Conservation (phyloP, 2,888 invertebrate genomes). For the Diachrysia chrysitis region DNA sequence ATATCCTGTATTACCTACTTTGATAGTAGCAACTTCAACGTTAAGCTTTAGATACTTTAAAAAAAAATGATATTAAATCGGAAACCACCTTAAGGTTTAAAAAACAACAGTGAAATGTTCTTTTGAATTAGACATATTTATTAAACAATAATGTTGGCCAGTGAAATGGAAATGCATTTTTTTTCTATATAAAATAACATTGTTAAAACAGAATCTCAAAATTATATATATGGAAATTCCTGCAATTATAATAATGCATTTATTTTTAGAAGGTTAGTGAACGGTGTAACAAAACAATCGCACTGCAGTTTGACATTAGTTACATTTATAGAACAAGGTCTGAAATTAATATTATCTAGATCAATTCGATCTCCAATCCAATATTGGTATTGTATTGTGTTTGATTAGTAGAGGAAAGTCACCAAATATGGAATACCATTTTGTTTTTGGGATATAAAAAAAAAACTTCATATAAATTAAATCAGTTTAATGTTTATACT, state of each 20-base stretch:
- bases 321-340: conserved; percentile 7
- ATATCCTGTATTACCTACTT: no score
- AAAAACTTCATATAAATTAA: conserved; percentile 37
- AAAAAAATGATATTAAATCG: no score
- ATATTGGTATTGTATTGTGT: background rate
- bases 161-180: no score
- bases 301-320: conserved; percentile 12
- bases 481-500: conserved; percentile 36
- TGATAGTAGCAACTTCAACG: no score
- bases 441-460: conserved; percentile 32
- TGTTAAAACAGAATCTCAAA: no score
- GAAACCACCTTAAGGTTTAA: no score
- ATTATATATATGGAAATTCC: no score
- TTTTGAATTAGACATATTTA: no score
- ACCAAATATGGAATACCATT: conserved; percentile 35
- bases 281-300: background rate
- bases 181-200: no score
- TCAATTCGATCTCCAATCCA: background rate
- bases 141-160: no score
- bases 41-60: no score
- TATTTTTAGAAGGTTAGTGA: background rate
- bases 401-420: conserved; percentile 8
- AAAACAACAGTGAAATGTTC: no score
- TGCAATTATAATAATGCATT: background rate
- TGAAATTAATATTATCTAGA: background rate